phyloP scores from a whole-genome alignment of 2,113 vertebrate species.

The Gulo gulo region DNA sequence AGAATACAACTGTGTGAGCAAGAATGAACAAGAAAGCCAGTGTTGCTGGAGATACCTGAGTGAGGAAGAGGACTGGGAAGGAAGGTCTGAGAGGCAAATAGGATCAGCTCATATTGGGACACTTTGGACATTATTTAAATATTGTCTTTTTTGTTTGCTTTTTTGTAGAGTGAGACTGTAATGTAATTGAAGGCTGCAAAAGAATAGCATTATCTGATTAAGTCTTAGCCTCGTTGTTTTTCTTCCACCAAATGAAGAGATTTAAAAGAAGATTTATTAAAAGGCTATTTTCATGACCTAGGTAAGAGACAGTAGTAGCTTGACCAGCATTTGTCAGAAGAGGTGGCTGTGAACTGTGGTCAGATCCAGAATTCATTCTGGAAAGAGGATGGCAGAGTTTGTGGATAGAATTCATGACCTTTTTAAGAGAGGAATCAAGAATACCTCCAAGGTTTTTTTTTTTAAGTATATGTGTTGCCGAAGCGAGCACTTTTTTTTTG shows the following conservation, averaged over 20 bases:
- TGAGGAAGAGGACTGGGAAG: background rate
- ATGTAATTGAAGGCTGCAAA: background rate
- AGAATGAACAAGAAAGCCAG: background rate
- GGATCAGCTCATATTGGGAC: background rate
- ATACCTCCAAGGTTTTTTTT: background rate
- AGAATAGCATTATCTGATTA: background rate
- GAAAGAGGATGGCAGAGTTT: background rate
- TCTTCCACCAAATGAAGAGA: background rate
- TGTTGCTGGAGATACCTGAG: background rate
- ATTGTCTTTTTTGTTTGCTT: background rate
- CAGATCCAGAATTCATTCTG: background rate
- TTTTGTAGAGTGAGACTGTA: background rate
- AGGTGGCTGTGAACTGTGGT: background rate
- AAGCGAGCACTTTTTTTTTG: no score
- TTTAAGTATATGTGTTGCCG: no score
- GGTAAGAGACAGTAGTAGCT: background rate
- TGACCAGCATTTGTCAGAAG: background rate
- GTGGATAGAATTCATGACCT: background rate
- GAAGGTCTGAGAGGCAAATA: background rate
- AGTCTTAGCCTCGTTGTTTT: background rate
- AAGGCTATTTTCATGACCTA: background rate
- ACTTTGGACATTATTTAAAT: background rate
- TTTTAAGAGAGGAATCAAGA: background rate
- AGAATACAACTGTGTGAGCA: accelerated
- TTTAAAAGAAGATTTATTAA: background rate